Base-by-base conservation (phyloP, 2,888 invertebrate genomes). In the Rhingia campestris region DNA sequence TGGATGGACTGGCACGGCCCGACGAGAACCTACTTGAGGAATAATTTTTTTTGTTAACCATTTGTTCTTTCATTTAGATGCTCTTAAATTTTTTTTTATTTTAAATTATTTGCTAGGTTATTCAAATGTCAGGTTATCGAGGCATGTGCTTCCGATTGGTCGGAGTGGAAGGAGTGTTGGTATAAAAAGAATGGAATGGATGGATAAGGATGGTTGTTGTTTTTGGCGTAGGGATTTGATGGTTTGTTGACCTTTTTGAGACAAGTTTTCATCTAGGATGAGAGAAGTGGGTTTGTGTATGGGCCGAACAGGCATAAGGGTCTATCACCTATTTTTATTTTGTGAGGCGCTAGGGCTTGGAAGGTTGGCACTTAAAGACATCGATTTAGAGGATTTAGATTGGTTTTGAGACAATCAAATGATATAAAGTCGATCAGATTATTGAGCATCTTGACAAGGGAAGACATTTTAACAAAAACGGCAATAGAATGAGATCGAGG, bases 21-120 rank as follows among this genome's bases (percentile, higher is more conserved):
- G 49, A 61, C 54, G 66, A 35, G 72, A 70, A 53, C 12, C 59
- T 61, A 63, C 77, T 82, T 64, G 69, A 49, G 58, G 54, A 73
- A 67, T 59, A 45, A 41, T 41, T 41, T 41, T 61, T 76, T 58
- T 59, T 66, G 49, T 64, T 33, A 75, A 63, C 63, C 63, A 69
- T 77, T 81, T 81, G 45, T 77, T 82, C 76, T 67, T 69, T 67
- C 63, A 67, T 66, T 82, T 77, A 69, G 75, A 70, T 80, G 74
- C 64, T 64, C 69, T 79, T 84, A 66, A 79, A 73, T 43, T 39
- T 69, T 79, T 64, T 63, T 72, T 63, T 72, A 45, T 45, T 47
- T 22, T 43, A 63, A 59, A 43, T 67, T 61, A 49, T 82, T 63
- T 51, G 67, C 69, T 45, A 56, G 69, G 58, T 70, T 74, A 64